Base-by-base conservation (phyloP, 2,888 invertebrate species). In the Eristalinus aeneus region DNA sequence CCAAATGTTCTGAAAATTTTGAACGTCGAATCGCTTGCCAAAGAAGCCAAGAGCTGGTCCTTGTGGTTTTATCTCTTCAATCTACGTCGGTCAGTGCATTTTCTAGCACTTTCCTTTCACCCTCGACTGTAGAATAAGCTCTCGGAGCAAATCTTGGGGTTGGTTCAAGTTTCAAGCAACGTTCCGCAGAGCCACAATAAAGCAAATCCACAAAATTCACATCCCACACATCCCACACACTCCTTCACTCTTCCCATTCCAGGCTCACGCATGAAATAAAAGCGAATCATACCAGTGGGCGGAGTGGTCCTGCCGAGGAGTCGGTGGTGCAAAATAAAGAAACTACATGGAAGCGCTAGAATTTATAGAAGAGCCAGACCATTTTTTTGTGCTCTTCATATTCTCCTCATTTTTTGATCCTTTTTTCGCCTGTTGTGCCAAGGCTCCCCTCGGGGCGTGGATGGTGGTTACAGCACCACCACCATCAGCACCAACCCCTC, bases 361-460 rank as follows among this genome's bases (percentile, higher is more conserved):
- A 69, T 74, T 77, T 64, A 64, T 71, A 78, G 27, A 36, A 78
- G 60, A 58, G 72, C 36, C 64, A 32, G 63, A 60, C 39, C 53
- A 39, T 46, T 46, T 46, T 46, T 46, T 46, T 11, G 67, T 36
- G 20, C 67, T 75, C 63, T 80, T 71, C 72, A 78, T 78, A 71
- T 71, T 56, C 65, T 63, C 56, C 63, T 16, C 53, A 34, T 39
- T 32, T 63, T 31, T 73, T 31, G 69, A 0, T 6, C 5, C 6
- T 0, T 61, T 58, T 71, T 46, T 34, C 61, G 46, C 1, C 20
- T 12, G 39, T 69, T 46, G 74, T 65, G 60, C 65, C 16, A 61
- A 60, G 16, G 16, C n/a, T 16, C 46, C 72, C 68, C 79, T 34
- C 34, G 32, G 71, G 80, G 58, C 11, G 20, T 23, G 46, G 64